phyloP scores from a whole-genome alignment of 2,888 invertebrate genomes.

The Caenorhabditis drosophilae region DNA sequence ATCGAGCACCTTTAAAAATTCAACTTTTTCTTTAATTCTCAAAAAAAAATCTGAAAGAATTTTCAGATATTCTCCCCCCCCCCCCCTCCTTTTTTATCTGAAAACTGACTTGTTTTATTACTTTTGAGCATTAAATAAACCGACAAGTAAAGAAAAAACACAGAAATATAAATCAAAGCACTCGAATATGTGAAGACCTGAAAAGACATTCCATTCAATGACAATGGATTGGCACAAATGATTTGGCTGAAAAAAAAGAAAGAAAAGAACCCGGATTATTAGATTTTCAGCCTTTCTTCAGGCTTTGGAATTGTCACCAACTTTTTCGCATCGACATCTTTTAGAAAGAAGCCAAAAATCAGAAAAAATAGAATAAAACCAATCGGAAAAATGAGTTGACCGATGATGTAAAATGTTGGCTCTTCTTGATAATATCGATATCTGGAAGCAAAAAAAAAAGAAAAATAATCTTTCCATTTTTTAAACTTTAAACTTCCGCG shows the following conservation, averaged over 20 bases:
- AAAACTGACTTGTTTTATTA: constrained; percentile 31
- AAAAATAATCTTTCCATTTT: too few species aligned
- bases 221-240: constrained; percentile 33
- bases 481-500: too few species aligned
- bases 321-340: constrained; percentile 21
- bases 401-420: constrained; percentile 19
- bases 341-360: constrained; percentile 16
- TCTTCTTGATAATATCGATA: constrained; percentile 41
- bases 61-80: too few species aligned
- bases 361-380: constrained; percentile 30
- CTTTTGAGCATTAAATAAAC: constrained; percentile 29
- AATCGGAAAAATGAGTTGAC: constrained; percentile 32
- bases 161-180: constrained; percentile 24
- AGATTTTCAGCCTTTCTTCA: not conserved
- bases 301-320: not conserved
- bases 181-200: constrained; percentile 38
- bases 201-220: constrained; percentile 34
- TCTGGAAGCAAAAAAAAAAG: constrained; percentile 12
- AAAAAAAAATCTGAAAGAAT: too few species aligned
- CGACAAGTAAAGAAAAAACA: constrained; percentile 27
- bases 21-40: too few species aligned
- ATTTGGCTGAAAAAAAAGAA: constrained; percentile 22
- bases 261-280: not conserved
- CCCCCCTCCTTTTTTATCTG: constrained; percentile 1
- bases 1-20: too few species aligned